A percentile compares a stretch with the other conserved stretches of the same genome.
These are phyloP conservation scores for Anticlea derivata DNA, from an alignment of 2,888 invertebrate species.

Conservation along the genomic window DNA sequence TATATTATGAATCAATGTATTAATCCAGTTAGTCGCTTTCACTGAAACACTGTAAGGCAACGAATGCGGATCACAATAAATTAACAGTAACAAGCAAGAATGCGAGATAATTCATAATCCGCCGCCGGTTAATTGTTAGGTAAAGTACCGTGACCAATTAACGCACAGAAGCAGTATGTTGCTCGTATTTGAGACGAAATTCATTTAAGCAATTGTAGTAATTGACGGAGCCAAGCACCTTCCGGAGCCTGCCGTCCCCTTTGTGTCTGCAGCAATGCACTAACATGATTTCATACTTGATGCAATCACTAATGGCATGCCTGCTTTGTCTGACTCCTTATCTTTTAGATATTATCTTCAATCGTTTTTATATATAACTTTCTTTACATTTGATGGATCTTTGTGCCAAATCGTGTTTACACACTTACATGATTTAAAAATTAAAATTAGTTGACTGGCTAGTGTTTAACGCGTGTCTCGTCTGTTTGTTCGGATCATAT, in stretches of 20 bases:
- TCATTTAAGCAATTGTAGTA: constrained; percentile 81
- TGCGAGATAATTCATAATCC: constrained; percentile 50
- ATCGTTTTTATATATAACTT: background rate
- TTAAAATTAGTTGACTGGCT: too few relatives aligned
- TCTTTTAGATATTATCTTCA: background rate
- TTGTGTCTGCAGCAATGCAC: constrained; percentile 49
- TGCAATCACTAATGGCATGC: constrained; percentile 17
- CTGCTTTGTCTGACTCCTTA: background rate
- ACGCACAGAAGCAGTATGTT: constrained; percentile 57
- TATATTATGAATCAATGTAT: background rate
- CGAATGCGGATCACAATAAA: constrained; percentile 29
- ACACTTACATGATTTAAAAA: too few relatives aligned
- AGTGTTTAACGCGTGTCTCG: too few relatives aligned
- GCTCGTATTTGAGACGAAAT: constrained; percentile 72
- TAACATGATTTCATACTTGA: constrained; percentile 32
- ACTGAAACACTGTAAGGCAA: constrained; percentile 12
- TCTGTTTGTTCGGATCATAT: too few relatives aligned
- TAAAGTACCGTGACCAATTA: constrained; percentile 82
- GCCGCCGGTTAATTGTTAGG: constrained; percentile 67
- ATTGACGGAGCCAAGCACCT: constrained; percentile 72
- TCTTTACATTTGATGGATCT: constrained; percentile 8
- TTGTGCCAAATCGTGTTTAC: background rate
- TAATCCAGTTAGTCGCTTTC: constrained; percentile 11
- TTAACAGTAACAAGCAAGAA: constrained; percentile 36
- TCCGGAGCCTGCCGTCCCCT: constrained; percentile 69